A percentile compares a stretch with the other conserved stretches of the same genome.
Evolutionary conservation across 2,113 vertebrate species (phyloP).

Genomic region (Rhombomys opimus): DNA sequence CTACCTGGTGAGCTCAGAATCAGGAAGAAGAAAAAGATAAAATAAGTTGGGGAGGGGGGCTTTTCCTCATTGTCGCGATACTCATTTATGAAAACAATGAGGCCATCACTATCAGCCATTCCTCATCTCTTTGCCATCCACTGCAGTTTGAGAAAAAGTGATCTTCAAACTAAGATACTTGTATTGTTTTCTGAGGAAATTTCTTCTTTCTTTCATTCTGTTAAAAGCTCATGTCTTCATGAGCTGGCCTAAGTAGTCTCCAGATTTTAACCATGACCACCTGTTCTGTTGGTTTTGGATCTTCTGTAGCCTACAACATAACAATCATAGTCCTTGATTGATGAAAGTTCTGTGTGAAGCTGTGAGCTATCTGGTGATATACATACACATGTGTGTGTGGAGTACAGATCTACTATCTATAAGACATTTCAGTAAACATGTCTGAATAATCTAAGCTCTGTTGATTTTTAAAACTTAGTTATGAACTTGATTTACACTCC

Average conservation of each 20-base stretch:
- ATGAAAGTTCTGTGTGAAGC: background rate
- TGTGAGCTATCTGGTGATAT: background rate
- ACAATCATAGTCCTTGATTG: background rate
- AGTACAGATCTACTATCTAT: background rate
- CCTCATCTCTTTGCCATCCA: background rate
- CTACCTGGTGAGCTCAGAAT: slow-evolving; percentile 22
- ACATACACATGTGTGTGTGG: too few species aligned
- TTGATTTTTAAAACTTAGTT: slow-evolving; percentile 43
- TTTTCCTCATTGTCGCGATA: slow-evolving; percentile 45
- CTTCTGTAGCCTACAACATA: background rate
- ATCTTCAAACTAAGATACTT: slow-evolving; percentile 41
- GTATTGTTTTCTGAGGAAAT: background rate
- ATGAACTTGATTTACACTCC: background rate
- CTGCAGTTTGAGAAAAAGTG: slow-evolving; percentile 44
- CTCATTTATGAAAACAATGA: slow-evolving; percentile 28
- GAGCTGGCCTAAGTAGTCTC: background rate
- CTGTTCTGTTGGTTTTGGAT: slow-evolving; percentile 10
- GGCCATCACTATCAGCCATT: slow-evolving; percentile 37
- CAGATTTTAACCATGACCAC: slow-evolving; percentile 22
- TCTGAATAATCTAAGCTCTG: slow-evolving; percentile 13
- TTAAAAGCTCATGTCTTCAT: background rate
- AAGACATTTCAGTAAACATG: slow-evolving; percentile 4
- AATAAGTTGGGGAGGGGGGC: rapidly evolving
- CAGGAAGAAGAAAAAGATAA: background rate
- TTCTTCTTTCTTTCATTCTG: background rate